Evolutionary conservation across 2,113 vertebrate genomes (phyloP), one percentile per base, ranked within the genome.

Genomic region (Centropristis striata): DNA sequence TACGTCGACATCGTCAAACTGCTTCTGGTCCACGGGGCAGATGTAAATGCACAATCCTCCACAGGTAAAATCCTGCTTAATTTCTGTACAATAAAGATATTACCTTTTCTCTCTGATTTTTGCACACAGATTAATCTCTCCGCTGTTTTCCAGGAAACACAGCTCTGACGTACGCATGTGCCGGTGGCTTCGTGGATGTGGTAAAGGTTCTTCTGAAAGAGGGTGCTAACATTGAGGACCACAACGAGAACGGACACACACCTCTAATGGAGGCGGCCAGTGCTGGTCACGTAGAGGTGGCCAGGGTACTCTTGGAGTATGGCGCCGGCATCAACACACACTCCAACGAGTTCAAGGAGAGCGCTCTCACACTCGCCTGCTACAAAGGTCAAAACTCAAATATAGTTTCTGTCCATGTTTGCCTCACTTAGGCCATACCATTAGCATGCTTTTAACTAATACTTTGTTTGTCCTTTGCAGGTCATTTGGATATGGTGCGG

Each of bases 271-370:
- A 99, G 95, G 98, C 98, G 15, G 98, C 98, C 88, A 99, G 98
- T 71, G 98, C 98, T 36, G 98, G 98, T 72, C 98, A 99, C 42
- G 98, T 99, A 25, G 98, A 99, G 86, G 98, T 99, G 79, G 98
- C 98, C 66, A 95, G 97, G 91, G 96, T 99, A 68, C 97, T 99
- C 67, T 95, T 99, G 91, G 98, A 99, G 92, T 98, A 98, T 36
- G 98, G 98, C 70, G 98, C 98, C 75, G 98, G 98, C 92, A 99
- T 99, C 95, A 99, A 99, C 93, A 99, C 98, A 86, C 98, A 99
- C 92, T 99, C 98, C 93, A 99, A 99, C 4, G 98, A 99, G 95
- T 99, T 99, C 92, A 99, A 99, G 93, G 98, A 99, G 96, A 99
- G 98, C 88, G 98, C 98, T 53, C 97, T 99, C 92, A 99, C 98